phyloP scores from a whole-genome alignment of 2,113 vertebrate species.

The Butorides virescens region DNA sequence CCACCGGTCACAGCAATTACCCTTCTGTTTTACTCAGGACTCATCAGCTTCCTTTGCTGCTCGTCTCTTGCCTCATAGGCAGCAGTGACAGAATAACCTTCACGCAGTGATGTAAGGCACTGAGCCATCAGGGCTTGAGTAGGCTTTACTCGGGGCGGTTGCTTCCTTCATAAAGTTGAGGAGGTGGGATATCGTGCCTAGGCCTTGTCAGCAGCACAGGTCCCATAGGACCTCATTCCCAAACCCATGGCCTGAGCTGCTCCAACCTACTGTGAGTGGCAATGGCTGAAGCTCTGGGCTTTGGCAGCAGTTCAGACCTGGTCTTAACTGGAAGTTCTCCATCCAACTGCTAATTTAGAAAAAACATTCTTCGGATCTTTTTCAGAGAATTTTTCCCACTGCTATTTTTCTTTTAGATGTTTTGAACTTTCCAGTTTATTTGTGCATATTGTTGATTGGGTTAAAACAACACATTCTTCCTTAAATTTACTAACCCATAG shows the following conservation, averaged over 20 bases:
- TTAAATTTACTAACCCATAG: background rate
- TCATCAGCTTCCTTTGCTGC: background rate
- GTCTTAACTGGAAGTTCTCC: background rate
- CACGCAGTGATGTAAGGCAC: background rate
- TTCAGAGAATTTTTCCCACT: background rate
- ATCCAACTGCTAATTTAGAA: background rate
- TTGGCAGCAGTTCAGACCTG: background rate
- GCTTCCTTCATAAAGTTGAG: background rate
- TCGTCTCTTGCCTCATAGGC: accelerated
- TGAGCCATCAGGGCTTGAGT: background rate
- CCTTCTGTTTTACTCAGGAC: background rate
- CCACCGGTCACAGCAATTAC: background rate
- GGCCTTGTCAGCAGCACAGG: accelerated
- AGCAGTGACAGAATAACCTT: background rate
- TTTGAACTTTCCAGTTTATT: background rate
- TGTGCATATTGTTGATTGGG: background rate
- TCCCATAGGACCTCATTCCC: background rate
- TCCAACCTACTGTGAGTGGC: background rate
- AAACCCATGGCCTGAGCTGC: background rate
- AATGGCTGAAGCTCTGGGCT: background rate
- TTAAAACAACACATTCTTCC: background rate
- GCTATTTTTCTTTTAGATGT: background rate
- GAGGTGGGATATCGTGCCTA: background rate
- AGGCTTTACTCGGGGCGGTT: background rate
- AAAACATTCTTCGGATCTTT: background rate